Evolutionary conservation across 2,113 vertebrate genomes (phyloP).

Genomic region (Danionella cerebrum): DNA sequence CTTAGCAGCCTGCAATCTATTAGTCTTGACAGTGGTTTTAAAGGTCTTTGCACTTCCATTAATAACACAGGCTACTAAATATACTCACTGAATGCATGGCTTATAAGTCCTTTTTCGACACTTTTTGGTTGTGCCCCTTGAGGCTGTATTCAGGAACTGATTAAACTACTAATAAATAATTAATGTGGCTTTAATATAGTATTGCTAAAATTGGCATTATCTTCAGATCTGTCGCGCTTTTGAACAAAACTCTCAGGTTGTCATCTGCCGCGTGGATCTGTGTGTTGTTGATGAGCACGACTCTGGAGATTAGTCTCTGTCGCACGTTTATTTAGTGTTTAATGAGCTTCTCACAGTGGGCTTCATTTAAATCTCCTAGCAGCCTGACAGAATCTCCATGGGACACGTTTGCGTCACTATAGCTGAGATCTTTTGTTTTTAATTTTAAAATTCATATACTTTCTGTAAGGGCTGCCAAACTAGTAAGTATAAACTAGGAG

Average conservation of each 20-base stretch:
- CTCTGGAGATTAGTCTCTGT: neutral
- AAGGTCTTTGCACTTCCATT: neutral
- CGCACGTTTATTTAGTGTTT: conserved; percentile 6
- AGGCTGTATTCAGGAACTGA: neutral
- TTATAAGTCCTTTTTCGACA: too few species aligned
- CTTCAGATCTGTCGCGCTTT: neutral
- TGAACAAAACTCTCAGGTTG: neutral
- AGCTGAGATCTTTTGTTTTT: too few species aligned
- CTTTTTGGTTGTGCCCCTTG: neutral
- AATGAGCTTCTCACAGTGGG: conserved; percentile 9
- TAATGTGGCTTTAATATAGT: too few species aligned
- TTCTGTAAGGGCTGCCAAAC: neutral
- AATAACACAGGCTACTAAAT: neutral
- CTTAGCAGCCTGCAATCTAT: neutral
- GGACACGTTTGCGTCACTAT: neutral
- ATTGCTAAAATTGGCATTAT: too few species aligned
- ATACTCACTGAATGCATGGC: too few species aligned
- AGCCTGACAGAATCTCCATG: neutral
- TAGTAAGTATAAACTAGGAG: neutral
- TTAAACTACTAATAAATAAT: too few species aligned
- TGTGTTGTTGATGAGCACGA: neutral
- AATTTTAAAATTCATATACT: too few species aligned
- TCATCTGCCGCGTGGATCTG: neutral
- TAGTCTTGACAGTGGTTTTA: neutral
- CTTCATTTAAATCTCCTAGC: conserved; percentile 19